Base-by-base conservation (phyloP, 2,113 vertebrate species). In the Hirundichthys speculiger region DNA sequence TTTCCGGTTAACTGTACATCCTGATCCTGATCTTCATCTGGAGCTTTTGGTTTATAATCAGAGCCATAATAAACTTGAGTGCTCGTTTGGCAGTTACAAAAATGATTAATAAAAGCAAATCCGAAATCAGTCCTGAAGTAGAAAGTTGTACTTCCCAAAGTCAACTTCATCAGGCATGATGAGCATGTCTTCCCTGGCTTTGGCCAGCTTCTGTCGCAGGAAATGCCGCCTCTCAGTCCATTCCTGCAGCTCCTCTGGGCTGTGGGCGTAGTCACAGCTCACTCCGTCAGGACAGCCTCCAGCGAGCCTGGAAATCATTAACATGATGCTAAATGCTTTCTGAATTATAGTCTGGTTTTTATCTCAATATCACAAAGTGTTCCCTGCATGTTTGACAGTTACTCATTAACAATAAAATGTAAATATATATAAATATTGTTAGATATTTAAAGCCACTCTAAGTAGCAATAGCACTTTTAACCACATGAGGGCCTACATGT, bases 61-160 rank as follows among this genome's bases (percentile, higher is more conserved):
- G 53, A 20, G 5, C 24, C 19, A 15, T 13, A 3, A 57, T 24
- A 22, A 4, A 43, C 54, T 38, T 14, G 2, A 40, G 19, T 2
- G 20, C 10, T 51, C 25, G 4, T 54, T 69, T 69, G 74, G 58
- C 39, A 76, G 75, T 50, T 16, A 16, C 3, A 64, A 22, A 53
- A 59, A 27, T 49, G 46, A 59, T 30, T 64, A 15, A 45, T 9
- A 42, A 69, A 59, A 51, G 38, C 6, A 51, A 15, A 43, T 38
- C 11, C 34, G 24, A 39, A 70, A 53, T 88, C 59, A 91, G 59
- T 96, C 93, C 69, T 93, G 87, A 77, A 98, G 91, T 72, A 98
- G 85, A 89, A 96, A 98, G 90, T 94, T 98, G 89, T 95, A 99
- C 90, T 95, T 99, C 80, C 98, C 98, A 0, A 98, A 99, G 92